phyloP scores from a whole-genome alignment of 2,797 vertebrate genomes.

The Capromys pilorides region DNA sequence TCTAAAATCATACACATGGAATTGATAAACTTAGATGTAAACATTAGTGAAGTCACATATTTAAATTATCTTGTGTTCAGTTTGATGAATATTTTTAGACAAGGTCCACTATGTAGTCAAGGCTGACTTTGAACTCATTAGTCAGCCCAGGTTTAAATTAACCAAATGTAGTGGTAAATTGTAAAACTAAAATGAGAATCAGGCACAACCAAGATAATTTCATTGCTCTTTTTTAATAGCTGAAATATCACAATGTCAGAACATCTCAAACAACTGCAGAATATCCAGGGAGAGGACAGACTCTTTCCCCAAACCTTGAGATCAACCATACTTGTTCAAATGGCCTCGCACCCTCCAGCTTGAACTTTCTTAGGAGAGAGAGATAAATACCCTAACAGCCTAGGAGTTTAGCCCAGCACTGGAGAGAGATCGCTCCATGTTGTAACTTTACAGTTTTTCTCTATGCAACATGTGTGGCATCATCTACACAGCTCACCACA shows the following conservation, averaged over 20 bases:
- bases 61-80: conserved; percentile 37
- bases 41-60: not conserved
- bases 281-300: not conserved
- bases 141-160: not conserved
- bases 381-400: not conserved
- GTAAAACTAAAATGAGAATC: conserved; percentile 43
- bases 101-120: not conserved
- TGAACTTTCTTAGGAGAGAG: not conserved
- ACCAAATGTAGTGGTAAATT: not conserved
- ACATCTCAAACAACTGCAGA: not conserved
- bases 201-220: not conserved
- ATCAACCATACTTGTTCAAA: not conserved
- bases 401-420: not conserved
- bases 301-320: not conserved
- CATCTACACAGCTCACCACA: conserved; percentile 7
- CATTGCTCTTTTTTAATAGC: not conserved
- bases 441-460: not conserved
- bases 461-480: not conserved
- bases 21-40: not conserved
- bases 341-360: not conserved
- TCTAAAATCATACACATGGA: conserved; percentile 26
- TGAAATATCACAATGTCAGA: not conserved
- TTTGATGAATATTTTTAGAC: not conserved
- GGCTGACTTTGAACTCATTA: not conserved
- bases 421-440: not conserved